Evolutionary conservation across 2,113 vertebrate genomes (phyloP), one percentile per base, ranked within the genome.

Genomic region (Dissostichus mawsoni): DNA sequence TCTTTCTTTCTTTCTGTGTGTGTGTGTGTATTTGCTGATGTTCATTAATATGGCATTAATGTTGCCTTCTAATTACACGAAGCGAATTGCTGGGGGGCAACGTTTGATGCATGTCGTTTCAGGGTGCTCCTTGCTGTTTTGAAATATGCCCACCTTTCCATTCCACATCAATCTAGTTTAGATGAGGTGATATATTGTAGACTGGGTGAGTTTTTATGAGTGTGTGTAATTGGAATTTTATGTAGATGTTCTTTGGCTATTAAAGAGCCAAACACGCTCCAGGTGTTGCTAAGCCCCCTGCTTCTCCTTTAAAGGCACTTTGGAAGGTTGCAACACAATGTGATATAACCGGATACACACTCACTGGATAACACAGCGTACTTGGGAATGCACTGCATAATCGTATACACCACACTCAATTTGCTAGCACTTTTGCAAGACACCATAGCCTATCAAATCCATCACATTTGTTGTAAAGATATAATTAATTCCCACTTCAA

Each of bases 31-130:
- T 71, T 36, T 63, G 61, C 68, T 64, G 72, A 48, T 66, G 74
- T 88, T 92, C 84, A 92, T 94, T 90, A 92, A 92, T 88, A 89
- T 81, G 74, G 59, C 89, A 90, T 93, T 90, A 84, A 82, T 89
- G 87, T 77, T 83, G 81, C 81, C 81, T 81, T 89, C 88, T 92
- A 92, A 94, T 94, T 93, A 91, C 87, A 76, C 69, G 68, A 74
- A 78, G 83, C 81, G 76, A 81, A 87, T 81, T 89, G 89, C 92
- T 89, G 68, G 76, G 72, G 85, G 88, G 83, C 79, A 78, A 75
- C 77, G 76, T 90, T 84, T 90, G 87, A 84, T 89, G 78, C 85
- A 62, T 86, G 90, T 71, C 74, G 65, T 89, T 89, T 78, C 82
- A 74, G 75, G 72, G 71, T 62, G 67, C 79, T 85, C 48, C 66